Evolutionary conservation across 2,113 vertebrate genomes (phyloP), one percentile per base, ranked within the genome.

Genomic region (Epinephelus lanceolatus): DNA sequence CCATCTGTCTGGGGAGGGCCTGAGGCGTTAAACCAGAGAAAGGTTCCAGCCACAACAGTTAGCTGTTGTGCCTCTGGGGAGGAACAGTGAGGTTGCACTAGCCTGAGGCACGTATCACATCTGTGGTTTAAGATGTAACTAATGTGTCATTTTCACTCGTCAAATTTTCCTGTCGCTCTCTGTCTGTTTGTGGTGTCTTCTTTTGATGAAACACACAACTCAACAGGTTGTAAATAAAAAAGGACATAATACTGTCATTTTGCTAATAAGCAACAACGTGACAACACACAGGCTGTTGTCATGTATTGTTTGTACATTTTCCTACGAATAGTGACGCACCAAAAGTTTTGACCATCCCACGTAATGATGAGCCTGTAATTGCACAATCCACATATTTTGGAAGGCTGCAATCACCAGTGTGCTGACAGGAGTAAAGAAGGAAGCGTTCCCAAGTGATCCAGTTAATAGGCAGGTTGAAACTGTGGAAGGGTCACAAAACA

Each of bases 41-140:
- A 88, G 66, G 84, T 73, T 84, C 59, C 71, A 83, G 81, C 74
- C 68, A 62, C 76, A 85, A 7, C 85, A 81, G 87, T 71, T 82
- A 78, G 87, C 85, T 81, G 85, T 75, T 80, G 67, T 21, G 76
- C 84, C 87, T 79, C 80, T 72, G 59, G 86, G 83, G 80, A 88
- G 76, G 70, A 81, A 80, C 70, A 90, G 83, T 82, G 70, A 81
- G 21, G 80, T 33, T 61, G 49, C 52, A 73, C 33, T 56, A 51
- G 49, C 84, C 61, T 53, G 12, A 6, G 69, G 78, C 30, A 0
- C 55, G 49, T 63, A 75, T 78, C 79, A 71, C 76, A 67, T 71
- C 55, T 85, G 78, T 71, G 52, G 21, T 88, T 75, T 83, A 68
- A 85, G 59, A 85, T 83, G 70, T n/a, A 69, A 51, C 14, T 23